Base-by-base conservation (phyloP, 1,140 invertebrate genomes). In the Papilio aristodemus region DNA sequence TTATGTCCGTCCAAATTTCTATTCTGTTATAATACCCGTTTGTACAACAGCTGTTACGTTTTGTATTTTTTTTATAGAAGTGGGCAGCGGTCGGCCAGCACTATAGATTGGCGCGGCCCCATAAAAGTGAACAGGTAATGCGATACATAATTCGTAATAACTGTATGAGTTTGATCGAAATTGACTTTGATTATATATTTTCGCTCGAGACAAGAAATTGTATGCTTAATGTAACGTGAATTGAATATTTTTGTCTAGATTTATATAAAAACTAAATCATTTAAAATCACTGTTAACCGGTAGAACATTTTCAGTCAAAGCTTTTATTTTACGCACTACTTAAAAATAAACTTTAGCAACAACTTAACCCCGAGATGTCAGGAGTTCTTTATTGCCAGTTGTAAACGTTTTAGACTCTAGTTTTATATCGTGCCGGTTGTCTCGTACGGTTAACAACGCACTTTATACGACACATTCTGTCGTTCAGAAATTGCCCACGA, bases 1-100 rank as follows among this genome's bases (percentile, higher is more conserved):
- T 83, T 80, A 81, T 84, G 82, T 82, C 83, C 83, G 80, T 78
- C 77, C 71, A 83, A 82, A 84, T 85, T 84, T 78, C 81, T 81
- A 85, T 79, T 85, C 83, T 85, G 83, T 85, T 90, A 82, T 87
- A 83, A 84, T 78, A 77, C 71, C 73, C 71, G 72, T 75, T 25
- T 74, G 72, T 73, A 75, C 71, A 79, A 71, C 83, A 89, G 80
- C 88, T 89, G 88, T 87, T 79, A 81, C 74, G 75, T 81, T 79
- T 75, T 83, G 72, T 77, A 76, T 73, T 75, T 81, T n/a, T n/a
- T 85, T 87, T 87, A 84, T 80, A 68, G 59, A 74, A 81, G 73
- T 87, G 85, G 86, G 73, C 81, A 87, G 78, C 78, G 79, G 73
- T 77, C 78, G 80, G 69, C 46, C 46, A 32, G 81, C 78, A 77